These are phyloP conservation scores for Fundulus diaphanus DNA, from an alignment of 2,797 vertebrate species.

Conservation along the genomic window DNA sequence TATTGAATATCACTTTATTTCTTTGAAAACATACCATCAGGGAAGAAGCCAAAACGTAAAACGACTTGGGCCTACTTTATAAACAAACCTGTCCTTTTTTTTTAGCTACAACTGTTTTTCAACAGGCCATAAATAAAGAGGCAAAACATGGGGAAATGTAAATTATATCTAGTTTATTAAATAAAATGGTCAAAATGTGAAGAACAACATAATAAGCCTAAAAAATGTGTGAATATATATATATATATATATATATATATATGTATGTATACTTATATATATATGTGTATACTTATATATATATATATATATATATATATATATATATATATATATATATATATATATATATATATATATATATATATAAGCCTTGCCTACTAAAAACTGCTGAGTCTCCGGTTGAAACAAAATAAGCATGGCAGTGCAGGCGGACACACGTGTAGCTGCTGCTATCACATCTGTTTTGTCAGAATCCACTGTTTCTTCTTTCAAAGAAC, in stretches of 20 bases:
- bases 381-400: too few relatives aligned
- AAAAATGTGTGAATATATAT: neutral
- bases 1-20: too few relatives aligned
- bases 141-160: neutral
- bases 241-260: neutral
- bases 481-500: too few relatives aligned
- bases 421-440: too few relatives aligned
- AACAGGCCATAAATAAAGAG: neutral
- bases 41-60: too few relatives aligned
- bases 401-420: too few relatives aligned
- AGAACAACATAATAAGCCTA: neutral
- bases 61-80: too few relatives aligned
- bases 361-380: too few relatives aligned
- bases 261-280: neutral
- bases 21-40: too few relatives aligned
- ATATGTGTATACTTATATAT: neutral
- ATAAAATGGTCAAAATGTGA: slow-evolving; percentile 1
- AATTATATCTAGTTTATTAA: neutral
- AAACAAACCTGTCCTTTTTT: too few relatives aligned
- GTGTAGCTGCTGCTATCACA: too few relatives aligned
- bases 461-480: too few relatives aligned
- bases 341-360: neutral
- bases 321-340: neutral
- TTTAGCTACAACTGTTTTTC: neutral
- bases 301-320: neutral